Base-by-base conservation (phyloP, 2,888 invertebrate genomes). In the Dryocosmus kuriphilus region DNA sequence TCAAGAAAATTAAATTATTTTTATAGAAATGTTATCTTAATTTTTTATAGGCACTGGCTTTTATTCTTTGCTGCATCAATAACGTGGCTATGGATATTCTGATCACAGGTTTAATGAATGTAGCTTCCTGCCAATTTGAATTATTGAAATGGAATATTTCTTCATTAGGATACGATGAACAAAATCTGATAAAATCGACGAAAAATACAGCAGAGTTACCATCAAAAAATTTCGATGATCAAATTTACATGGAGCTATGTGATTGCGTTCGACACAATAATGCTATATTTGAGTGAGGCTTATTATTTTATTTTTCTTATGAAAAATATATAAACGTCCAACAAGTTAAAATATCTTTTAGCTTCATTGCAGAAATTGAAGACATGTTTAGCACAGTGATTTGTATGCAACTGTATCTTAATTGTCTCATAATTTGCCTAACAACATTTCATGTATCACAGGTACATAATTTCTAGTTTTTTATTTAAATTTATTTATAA, bases 1-100 rank as follows among this genome's bases (percentile, higher is more conserved):
- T 4, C 4, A 41, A 41, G 14, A 1, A 41, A 16, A 41, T 41
- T 0, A 41, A 41, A 14, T 41, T 41, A 14, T 41, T 16, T 41
- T 3, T 35, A 6, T 6, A 35, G 16, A 8, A n/a, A n/a, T n/a
- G n/a, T n/a, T 62, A 35, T 62, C 35, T 35, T 62, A 62, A 3
- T 19, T 38, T 35, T 9, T 9, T 32, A 35, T 88, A 88, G 75
- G 76, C 81, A 0, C 5, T 88, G 4, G 85, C 85, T 0, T 51
- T 83, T 27, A 61, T 85, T 62, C 77, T 86, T 24, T 83, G 82
- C 11, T 89, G 87, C 38, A 77, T 85, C 41, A 86, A 88, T 14
- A 87, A 89, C 61, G 81, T 89, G 6, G 88, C 87, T 1, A 83
- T 89, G 75, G 89, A 89, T 35, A 87, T 86, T 14, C 74, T 89